Conservation (phyloP, 2,888 invertebrate species). For the Tachystola acroxantha region DNA sequence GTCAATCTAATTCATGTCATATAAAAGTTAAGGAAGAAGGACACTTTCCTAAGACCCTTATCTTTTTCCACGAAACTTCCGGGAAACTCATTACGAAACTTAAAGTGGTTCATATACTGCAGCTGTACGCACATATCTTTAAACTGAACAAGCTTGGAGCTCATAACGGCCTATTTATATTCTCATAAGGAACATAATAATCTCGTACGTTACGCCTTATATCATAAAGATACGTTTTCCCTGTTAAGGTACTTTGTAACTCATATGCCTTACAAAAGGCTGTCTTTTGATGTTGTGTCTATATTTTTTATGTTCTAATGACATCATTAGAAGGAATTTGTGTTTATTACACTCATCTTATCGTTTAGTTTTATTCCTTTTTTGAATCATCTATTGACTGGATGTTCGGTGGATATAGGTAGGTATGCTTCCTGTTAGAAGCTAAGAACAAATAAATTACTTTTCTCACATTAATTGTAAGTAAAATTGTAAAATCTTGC, state of each 20-base stretch:
- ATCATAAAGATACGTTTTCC: slow-evolving; percentile 6
- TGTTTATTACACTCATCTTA: too few relatives aligned
- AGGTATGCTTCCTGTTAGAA: too few relatives aligned
- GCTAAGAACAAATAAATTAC: too few relatives aligned
- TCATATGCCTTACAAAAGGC: slow-evolving; percentile 1
- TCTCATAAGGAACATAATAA: slow-evolving; percentile 18
- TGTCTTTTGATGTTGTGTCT: slow-evolving; percentile 1
- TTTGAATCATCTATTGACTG: too few relatives aligned
- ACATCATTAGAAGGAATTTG: neutral
- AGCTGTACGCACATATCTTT: slow-evolving; percentile 1
- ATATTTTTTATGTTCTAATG: neutral
- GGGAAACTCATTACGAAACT: neutral
- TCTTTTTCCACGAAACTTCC: neutral
- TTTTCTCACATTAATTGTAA: too few relatives aligned
- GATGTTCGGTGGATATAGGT: too few relatives aligned
- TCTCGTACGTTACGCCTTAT: neutral
- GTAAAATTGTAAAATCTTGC: too few relatives aligned
- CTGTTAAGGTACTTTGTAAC: slow-evolving; percentile 1
- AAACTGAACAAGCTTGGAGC: slow-evolving; percentile 3
- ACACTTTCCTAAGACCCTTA: too few relatives aligned
- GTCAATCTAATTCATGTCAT: too few relatives aligned
- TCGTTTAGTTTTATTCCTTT: too few relatives aligned
- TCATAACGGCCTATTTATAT: slow-evolving; percentile 14
- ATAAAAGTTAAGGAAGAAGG: too few relatives aligned
- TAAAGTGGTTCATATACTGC: neutral